Percentiles rank a stretch among this genome's conserved stretches.
phyloP scores from a whole-genome alignment of 1,140 invertebrate species.

The Neodiprion pinetum region DNA sequence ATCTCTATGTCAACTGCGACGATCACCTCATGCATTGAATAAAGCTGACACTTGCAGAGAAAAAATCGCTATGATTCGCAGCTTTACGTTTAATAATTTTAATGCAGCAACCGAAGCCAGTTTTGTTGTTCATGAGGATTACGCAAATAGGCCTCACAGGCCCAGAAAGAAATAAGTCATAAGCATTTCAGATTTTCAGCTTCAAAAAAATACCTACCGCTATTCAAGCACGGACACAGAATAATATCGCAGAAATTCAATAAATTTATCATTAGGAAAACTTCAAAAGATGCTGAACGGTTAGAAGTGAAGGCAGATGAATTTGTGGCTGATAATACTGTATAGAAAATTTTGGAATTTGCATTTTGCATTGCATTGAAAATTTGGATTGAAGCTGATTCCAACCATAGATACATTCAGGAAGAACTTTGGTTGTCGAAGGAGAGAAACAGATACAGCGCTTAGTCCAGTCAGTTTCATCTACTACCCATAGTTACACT shows the following conservation, averaged over 20 bases:
- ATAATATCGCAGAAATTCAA: constrained; percentile 5
- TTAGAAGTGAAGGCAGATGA: too few relatives aligned
- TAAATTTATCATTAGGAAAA: background rate
- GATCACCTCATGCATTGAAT: too few relatives aligned
- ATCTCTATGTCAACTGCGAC: too few relatives aligned
- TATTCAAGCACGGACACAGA: background rate
- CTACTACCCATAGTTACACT: constrained; percentile 2
- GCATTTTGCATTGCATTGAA: background rate
- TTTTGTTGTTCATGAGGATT: constrained; percentile 8
- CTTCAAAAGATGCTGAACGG: too few relatives aligned
- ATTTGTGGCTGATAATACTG: too few relatives aligned
- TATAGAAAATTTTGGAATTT: too few relatives aligned
- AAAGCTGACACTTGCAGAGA: too few relatives aligned
- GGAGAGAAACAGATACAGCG: constrained; percentile 5
- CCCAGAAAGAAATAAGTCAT: constrained; percentile 12
- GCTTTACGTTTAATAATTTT: constrained; percentile 1
- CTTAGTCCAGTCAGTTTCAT: constrained; percentile 1
- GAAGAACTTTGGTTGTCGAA: background rate
- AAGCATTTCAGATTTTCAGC: constrained; percentile 9
- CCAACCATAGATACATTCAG: background rate
- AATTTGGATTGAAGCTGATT: constrained; percentile 8
- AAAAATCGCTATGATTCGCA: background rate
- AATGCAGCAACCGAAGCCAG: background rate
- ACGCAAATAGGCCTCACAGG: constrained; percentile 2
- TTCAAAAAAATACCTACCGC: background rate